These are phyloP conservation scores for Epicampocera succincta DNA, from an alignment of 2,888 invertebrate genomes.

Conservation along the genomic window DNA sequence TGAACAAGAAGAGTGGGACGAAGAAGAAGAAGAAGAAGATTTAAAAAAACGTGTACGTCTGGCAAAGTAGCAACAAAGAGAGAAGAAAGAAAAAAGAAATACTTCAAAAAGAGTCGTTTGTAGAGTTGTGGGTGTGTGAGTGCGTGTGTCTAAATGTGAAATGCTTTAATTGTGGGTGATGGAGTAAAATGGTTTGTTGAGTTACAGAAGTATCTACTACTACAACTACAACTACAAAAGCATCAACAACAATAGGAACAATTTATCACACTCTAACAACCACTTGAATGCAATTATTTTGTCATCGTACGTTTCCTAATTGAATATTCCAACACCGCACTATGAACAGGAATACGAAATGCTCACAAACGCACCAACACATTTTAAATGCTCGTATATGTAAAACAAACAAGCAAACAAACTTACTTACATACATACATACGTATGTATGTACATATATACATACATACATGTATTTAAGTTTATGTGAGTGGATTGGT, in stretches of 20 bases:
- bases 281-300: conserved; percentile 81
- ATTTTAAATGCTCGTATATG: neutral
- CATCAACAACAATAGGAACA: conserved; percentile 62
- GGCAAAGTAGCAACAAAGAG: neutral
- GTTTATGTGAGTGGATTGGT: neutral
- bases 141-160: neutral
- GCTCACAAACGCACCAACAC: conserved; percentile 3
- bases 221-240: conserved; percentile 26
- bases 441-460: conserved; percentile 5
- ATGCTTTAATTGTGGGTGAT: conserved; percentile 25
- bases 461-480: conserved; percentile 6
- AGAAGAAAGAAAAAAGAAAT: neutral
- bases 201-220: conserved; percentile 52
- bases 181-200: conserved; percentile 51
- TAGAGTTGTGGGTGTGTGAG: conserved; percentile 24
- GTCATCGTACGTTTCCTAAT: conserved; percentile 81
- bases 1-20: too few species aligned
- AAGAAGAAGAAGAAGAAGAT: conserved; percentile 10
- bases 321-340: conserved; percentile 77
- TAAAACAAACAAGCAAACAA: neutral
- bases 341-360: conserved; percentile 65
- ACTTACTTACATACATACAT: conserved; percentile 2
- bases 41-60: conserved; percentile 17
- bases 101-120: conserved; percentile 30
- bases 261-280: conserved; percentile 74